These are phyloP conservation scores for Paedocypris sp. DNA, from an alignment of 2,113 vertebrate species.

Conservation along the genomic window DNA sequence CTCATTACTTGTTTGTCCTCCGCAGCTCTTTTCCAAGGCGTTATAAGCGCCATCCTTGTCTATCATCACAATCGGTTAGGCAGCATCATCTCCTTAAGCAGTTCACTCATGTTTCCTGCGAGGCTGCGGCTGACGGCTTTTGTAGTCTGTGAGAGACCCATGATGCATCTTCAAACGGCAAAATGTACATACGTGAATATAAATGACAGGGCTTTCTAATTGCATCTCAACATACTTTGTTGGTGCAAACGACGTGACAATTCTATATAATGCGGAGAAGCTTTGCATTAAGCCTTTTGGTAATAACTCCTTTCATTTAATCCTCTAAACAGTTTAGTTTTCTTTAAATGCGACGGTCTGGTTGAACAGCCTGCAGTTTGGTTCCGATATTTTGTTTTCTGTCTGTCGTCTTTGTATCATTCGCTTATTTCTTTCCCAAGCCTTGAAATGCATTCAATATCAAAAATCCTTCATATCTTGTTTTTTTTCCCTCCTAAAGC, in stretches of 20 bases:
- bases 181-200: constrained; percentile 35
- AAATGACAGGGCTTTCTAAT: constrained; percentile 27
- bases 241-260: constrained; percentile 7
- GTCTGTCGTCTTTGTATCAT: too few relatives aligned
- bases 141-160: constrained; percentile 18
- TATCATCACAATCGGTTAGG: background rate
- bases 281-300: background rate
- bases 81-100: constrained; percentile 34
- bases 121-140: constrained; percentile 26
- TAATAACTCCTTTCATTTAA: background rate
- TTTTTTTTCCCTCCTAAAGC: background rate
- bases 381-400: background rate
- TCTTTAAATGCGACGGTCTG: too few relatives aligned
- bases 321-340: constrained; percentile 9
- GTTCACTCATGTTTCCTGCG: constrained; percentile 30
- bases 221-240: constrained; percentile 9
- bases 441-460: background rate
- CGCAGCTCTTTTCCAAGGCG: constrained; percentile 5
- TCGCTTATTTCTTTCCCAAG: background rate
- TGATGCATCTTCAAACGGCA: constrained; percentile 26
- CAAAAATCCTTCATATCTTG: background rate
- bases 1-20: constrained; percentile 45
- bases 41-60: background rate
- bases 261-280: background rate
- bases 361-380: too few relatives aligned